Conservation (phyloP, 2,888 invertebrate genomes). For the Disparrhopalites patrizii region DNA sequence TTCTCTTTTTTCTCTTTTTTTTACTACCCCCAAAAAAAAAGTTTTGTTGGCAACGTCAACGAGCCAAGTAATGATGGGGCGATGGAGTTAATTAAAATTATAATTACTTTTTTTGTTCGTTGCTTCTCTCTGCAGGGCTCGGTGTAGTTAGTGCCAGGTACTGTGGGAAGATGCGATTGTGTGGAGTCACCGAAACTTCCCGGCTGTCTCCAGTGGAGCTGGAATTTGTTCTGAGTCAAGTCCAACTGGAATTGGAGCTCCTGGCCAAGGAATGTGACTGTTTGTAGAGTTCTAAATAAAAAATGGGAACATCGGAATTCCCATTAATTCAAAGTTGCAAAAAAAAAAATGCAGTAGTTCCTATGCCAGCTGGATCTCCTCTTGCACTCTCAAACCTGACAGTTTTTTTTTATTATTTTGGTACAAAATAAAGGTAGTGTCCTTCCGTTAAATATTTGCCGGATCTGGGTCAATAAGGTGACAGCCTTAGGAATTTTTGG, state of each 20-base stretch:
- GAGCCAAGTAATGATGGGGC: neutral
- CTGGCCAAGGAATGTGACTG: neutral
- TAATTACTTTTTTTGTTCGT: neutral
- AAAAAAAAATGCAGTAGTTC: neutral
- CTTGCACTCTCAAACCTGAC: too few species aligned
- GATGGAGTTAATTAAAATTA: neutral
- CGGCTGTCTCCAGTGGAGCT: conserved; percentile 37
- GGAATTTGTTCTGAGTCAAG: conserved; percentile 29
- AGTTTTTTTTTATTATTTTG: too few species aligned
- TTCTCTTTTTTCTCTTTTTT: too few species aligned
- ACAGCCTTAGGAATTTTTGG: too few species aligned
- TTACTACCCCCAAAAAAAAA: neutral
- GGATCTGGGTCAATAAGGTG: too few species aligned
- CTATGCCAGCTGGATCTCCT: too few species aligned
- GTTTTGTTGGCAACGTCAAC: neutral
- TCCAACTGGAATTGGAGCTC: conserved; percentile 18
- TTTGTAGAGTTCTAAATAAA: too few species aligned
- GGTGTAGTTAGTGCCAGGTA: conserved; percentile 38
- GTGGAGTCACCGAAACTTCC: conserved; percentile 38
- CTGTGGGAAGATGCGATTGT: conserved; percentile 34
- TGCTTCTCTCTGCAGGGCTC: too few species aligned
- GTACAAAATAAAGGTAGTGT: too few species aligned
- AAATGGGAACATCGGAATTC: too few species aligned
- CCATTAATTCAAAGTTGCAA: neutral
- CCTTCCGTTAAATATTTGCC: too few species aligned